These are phyloP conservation scores for Acanthiza pusilla DNA, from an alignment of 2,797 vertebrate genomes.

Conservation along the genomic window DNA sequence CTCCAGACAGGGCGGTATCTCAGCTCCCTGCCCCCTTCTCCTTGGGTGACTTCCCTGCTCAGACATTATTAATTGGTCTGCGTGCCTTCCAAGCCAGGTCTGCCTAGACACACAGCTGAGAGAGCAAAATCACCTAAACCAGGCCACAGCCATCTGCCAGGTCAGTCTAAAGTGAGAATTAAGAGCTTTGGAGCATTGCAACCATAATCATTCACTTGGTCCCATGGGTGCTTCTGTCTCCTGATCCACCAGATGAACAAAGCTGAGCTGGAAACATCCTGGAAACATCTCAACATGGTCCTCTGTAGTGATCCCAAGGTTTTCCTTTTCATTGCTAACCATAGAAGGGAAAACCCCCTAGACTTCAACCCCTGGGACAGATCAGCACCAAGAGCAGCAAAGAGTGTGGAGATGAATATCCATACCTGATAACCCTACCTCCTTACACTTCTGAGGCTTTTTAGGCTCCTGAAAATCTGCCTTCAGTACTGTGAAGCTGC, in stretches of 20 bases:
- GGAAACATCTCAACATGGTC: background rate
- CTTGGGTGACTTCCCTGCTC: background rate
- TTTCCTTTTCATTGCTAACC: background rate
- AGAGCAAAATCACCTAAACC: background rate
- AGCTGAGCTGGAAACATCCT: background rate
- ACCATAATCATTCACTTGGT: background rate
- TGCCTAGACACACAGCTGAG: background rate
- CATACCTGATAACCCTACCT: background rate
- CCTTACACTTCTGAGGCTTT: background rate
- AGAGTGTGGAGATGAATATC: rapidly evolving
- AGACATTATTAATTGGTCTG: background rate
- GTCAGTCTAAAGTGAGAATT: background rate
- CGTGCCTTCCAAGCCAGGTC: background rate
- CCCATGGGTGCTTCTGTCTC: background rate
- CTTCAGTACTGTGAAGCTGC: background rate
- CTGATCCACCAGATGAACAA: background rate
- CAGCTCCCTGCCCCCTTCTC: background rate
- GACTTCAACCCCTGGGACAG: background rate
- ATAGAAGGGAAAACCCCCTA: background rate
- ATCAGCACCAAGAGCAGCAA: background rate
- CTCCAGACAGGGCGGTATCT: background rate
- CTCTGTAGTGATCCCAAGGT: background rate
- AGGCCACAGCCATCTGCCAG: background rate
- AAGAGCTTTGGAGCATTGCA: background rate
- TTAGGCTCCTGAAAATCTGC: background rate